Base-by-base conservation (phyloP, 2,888 invertebrate species). In the Callyntrura guangdongensis region DNA sequence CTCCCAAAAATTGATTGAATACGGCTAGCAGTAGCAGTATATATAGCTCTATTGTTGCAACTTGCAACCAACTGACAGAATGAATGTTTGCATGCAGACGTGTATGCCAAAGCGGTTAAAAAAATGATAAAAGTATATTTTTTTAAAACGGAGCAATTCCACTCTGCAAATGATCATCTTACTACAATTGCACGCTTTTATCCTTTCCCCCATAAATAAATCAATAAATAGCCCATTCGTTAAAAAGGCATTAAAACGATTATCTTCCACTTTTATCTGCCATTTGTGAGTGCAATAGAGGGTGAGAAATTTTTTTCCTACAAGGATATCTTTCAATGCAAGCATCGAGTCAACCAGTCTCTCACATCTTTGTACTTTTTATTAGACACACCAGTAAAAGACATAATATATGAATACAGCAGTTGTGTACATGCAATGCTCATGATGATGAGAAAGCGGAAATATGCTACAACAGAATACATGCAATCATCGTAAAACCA, bases 1-100 rank as follows among this genome's bases (percentile, higher is more conserved):
- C 82, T 61, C 77, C 49, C 59, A 81, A 61, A 82, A 64, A 64
- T 81, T 61, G 45, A 64, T 64, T 20, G 61, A 36, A 45, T 81
- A 64, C 20, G 36, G 17, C n/a, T 36, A 25, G 14, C n/a, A 61
- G 36, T 36, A 36, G 36, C 36, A 36, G 36, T 36, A n/a, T n/a
- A n/a, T n/a, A n/a, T n/a, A 36, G 36, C 6, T 2, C 36, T 36
- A 36, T 36, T 36, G 36, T 36, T 36, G 36, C 36, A 36, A 36
- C 36, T 36, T 36, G 36, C 36, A 36, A 36, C 36, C 36, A 36
- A 36, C 36, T 36, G 36, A 36, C 36, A 36, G 36, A 6, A 2
- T 36, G 6, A 36, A 36, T 36, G 2, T 59, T 2, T 59, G 14
- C 17, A 14, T 59, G 4, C n/a, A 59, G 8, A n/a, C 17, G 9